Percentiles rank a stretch among this genome's conserved stretches.
phyloP scores from a whole-genome alignment of 1,140 invertebrate species.

The Bicyclus anynana region DNA sequence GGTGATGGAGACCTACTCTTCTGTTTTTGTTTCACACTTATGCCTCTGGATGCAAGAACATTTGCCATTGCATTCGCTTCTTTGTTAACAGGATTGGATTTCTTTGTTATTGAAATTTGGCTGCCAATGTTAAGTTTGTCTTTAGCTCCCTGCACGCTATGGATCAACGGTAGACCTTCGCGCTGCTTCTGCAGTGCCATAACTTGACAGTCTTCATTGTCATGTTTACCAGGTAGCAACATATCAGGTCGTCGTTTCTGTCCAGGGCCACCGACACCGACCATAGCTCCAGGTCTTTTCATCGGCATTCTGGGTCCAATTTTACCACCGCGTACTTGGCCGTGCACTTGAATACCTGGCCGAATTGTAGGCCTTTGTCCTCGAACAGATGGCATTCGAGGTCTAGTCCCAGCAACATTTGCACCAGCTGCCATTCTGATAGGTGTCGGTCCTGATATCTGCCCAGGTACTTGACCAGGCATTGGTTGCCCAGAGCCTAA shows the following conservation, averaged over 20 bases:
- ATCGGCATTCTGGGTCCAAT: conserved; percentile 55
- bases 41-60: conserved; percentile 85
- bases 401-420: conserved; percentile 39
- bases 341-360: conserved; percentile 61
- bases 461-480: conserved; percentile 37
- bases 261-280: conserved; percentile 34
- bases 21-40: conserved; percentile 83
- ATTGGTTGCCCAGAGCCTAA: conserved; percentile 26
- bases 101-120: conserved; percentile 81
- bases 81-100: conserved; percentile 76
- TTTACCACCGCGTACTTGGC: conserved; percentile 53
- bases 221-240: conserved; percentile 70
- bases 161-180: conserved; percentile 84
- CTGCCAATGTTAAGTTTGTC: conserved; percentile 69
- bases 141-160: conserved; percentile 82
- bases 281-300: conserved; percentile 49
- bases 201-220: conserved; percentile 73
- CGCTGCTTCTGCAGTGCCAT: conserved; percentile 85
- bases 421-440: conserved; percentile 55
- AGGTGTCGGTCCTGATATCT: conserved; percentile 48
- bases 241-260: conserved; percentile 64
- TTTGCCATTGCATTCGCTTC: conserved; percentile 86
- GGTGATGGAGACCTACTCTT: conserved; percentile 68
- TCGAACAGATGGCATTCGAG: conserved; percentile 50
- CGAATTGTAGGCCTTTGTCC: conserved; percentile 52